Evolutionary conservation across 2,113 vertebrate genomes (phyloP), one percentile per base, ranked within the genome.

Genomic region (Sceloporus tristichus): DNA sequence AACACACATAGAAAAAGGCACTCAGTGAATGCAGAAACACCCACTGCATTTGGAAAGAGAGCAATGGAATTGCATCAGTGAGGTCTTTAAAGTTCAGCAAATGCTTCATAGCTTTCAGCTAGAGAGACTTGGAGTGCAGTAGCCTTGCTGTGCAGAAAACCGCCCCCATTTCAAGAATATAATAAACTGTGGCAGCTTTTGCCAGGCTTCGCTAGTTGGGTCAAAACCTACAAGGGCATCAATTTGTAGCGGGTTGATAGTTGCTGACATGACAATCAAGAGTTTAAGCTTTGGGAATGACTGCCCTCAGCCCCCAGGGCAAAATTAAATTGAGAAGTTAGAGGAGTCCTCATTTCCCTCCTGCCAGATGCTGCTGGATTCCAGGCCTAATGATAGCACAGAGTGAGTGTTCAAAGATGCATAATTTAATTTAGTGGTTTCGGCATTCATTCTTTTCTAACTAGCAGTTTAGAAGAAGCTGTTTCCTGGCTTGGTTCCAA

Each of bases 141-240:
- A 91, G 76, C 59, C 0, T 0, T 62, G 34, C 42, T 82, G 88
- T 88, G 34, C 90, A 92, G 84, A 87, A 82, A 82, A 54, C 21
- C 1, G 76, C 89, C 92, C 88, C 3, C 86, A 90, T 90, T 84
- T 88, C 7, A 14, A 23, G 88, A 87, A 89, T 87, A 94, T 96
- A 94, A 96, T 90, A 81, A 92, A 71, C 16, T 76, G 80, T 95
- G 95, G 91, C 96, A 96, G 94, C 92, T 86, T 94, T 89, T 86
- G 89, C 95, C 73, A 76, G 75, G 93, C 84, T 94, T 85, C 1
- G 42, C 88, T 84, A 73, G 91, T 68, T 79, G 88, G 91, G 93
- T 94, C 89, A 68, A 88, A 92, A 85, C 89, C 84, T 18, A 93
- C 78, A 88, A 93, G 94, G 85, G 78, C 38, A 53, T 95, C 93